A percentile compares a stretch with the other conserved stretches of the same genome.
Conservation (phyloP, 2,888 invertebrate genomes). For the Tipula confusa region DNA sequence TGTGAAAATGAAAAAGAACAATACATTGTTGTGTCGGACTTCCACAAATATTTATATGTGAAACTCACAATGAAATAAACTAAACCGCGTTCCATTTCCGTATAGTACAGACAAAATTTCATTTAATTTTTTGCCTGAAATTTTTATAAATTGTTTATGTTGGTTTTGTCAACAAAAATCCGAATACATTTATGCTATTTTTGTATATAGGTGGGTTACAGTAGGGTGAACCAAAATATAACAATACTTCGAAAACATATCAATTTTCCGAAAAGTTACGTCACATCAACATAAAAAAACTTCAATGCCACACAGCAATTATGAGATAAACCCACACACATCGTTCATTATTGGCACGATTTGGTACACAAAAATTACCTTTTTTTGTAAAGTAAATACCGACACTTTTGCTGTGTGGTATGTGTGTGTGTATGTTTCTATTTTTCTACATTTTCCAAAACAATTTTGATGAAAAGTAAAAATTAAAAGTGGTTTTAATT, state of each 20-base stretch:
- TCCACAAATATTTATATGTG: no score
- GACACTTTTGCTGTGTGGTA: neutral
- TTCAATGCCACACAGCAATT: neutral
- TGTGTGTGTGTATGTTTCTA: neutral
- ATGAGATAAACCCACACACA: neutral
- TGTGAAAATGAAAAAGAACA: no score
- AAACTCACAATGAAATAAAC: no score
- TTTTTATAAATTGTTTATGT: no score
- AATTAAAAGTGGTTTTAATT: neutral
- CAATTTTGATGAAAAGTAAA: neutral
- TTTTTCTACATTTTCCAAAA: neutral
- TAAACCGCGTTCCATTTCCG: no score
- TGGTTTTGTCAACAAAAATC: no score
- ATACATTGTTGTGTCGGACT: no score
- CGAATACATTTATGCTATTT: no score
- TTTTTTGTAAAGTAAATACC: neutral
- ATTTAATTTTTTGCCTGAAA: no score
- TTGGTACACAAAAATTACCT: neutral
- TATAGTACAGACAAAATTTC: no score
- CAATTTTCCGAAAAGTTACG: neutral
- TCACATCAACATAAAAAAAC: neutral
- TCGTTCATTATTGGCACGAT: neutral
- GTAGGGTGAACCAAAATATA: no score
- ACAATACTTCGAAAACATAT: neutral
- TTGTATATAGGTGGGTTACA: no score